Conservation (phyloP, 2,113 vertebrate species). For the Megaleporinus macrocephalus region DNA sequence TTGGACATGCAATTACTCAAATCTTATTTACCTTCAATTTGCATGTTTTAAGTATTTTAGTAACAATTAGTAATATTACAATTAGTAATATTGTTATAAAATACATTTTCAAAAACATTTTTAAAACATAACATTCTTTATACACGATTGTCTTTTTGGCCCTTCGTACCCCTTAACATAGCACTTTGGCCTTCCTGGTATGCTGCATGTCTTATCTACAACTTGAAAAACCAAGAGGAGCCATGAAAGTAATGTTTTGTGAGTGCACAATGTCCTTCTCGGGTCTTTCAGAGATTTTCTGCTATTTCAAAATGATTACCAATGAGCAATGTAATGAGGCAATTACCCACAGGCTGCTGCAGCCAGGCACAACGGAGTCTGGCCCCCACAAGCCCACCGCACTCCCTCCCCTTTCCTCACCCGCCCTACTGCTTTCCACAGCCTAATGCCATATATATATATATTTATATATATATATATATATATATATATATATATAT, state of each 20-base stretch:
- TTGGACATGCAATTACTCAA: too few species aligned
- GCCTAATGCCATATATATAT: not conserved
- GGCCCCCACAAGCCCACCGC: not conserved
- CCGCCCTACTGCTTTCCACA: not conserved
- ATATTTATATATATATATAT: not conserved
- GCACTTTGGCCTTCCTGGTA: too few species aligned
- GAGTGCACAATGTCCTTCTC: constrained; percentile 53
- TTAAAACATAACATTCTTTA: too few species aligned
- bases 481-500: not conserved
- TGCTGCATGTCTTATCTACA: not conserved
- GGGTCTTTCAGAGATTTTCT: constrained; percentile 56
- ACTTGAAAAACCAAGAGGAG: not conserved
- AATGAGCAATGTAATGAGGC: constrained; percentile 58
- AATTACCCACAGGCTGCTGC: constrained; percentile 59
- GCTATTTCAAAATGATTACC: constrained; percentile 51
- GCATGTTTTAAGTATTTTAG: too few species aligned
- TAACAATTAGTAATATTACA: too few species aligned
- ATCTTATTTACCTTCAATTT: too few species aligned
- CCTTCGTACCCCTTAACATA: too few species aligned
- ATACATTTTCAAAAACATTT: too few species aligned
- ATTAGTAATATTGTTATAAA: too few species aligned
- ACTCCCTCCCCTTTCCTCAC: not conserved
- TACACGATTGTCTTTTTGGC: too few species aligned
- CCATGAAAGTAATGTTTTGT: constrained; percentile 24
- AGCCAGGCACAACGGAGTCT: constrained; percentile 41